Evolutionary conservation across 2,888 invertebrate genomes (phyloP), one percentile per base, ranked within the genome.

Genomic region (Nebria salina): DNA sequence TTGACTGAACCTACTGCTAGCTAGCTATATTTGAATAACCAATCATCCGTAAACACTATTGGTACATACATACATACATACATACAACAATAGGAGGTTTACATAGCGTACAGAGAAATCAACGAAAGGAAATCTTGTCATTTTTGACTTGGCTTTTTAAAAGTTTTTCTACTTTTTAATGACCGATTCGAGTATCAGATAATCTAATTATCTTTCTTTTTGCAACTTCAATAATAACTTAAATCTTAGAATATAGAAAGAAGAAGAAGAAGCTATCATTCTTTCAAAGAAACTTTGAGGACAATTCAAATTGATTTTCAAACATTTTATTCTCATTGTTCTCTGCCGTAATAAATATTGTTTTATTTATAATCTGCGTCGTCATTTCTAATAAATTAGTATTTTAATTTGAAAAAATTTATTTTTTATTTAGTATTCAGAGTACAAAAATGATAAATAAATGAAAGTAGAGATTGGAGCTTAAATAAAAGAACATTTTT

Each of bases 1-100:
- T 77, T 77, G 54, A 64, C 26, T 68, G 68, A 75, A 75, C 65
- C 34, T 65, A 26, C 54, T 54, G 54, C 65, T 20, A 20, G 54
- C 65, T 20, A 20, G 20, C 20, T 65, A 75, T 75, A 65, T 75
- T 41, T 76, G 76, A 42, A 76, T 76, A 75, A 54, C 15, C 73
- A 34, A 42, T 73, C 73, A 73, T 8, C 75, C 64, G 64, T 75
- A 25, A 26, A 75, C 64, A 13, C 54, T 54, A 54, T 54, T 54
- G 54, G 54, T 54, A 54, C 34, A 34, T 34, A 34, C 20, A 20
- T 34, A 34, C 20, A 20, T 20, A 20, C 20, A 20, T 20, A 20
- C 34, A 34, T 34, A 34, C 54, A 54, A 54, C 54, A 54, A 54
- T 54, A 54, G 54, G 13, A 8, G 54, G 54, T 34, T 34, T 34